phyloP scores from a whole-genome alignment of 2,113 vertebrate species.

The Anthoscopus minutus region DNA sequence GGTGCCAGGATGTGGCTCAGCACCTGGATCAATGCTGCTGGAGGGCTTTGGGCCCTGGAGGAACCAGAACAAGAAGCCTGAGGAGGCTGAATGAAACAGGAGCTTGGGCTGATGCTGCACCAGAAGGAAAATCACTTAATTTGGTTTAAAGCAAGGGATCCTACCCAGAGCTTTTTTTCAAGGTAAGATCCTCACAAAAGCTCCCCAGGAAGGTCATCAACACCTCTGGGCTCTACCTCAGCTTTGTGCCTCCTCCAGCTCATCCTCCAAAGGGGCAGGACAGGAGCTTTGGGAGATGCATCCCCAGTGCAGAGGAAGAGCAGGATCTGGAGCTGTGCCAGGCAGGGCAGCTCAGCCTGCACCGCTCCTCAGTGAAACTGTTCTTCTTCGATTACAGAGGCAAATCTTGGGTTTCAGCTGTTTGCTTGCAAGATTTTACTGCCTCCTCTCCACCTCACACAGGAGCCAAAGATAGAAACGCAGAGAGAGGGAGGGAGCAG shows the following conservation, averaged over 20 bases:
- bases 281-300: not conserved
- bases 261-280: not conserved
- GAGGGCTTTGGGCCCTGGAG: not conserved
- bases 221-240: not conserved
- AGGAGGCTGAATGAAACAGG: not conserved
- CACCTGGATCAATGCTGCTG: not conserved
- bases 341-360: accelerated
- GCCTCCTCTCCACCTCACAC: not conserved
- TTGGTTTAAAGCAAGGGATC: not conserved
- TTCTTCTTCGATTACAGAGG: not conserved
- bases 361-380: not conserved
- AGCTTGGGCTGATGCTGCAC: not conserved
- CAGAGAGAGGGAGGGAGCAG: not conserved
- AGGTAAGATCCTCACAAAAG: not conserved
- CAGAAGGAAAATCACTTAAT: not conserved
- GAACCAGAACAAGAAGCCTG: not conserved
- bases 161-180: not conserved
- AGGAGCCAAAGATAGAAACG: not conserved
- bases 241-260: not conserved
- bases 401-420: not conserved
- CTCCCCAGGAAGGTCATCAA: not conserved
- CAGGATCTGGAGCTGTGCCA: not conserved
- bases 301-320: accelerated
- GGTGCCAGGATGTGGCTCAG: not conserved
- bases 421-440: not conserved